Conservation (phyloP, 2,797 vertebrate species). For the Tapera naevia region DNA sequence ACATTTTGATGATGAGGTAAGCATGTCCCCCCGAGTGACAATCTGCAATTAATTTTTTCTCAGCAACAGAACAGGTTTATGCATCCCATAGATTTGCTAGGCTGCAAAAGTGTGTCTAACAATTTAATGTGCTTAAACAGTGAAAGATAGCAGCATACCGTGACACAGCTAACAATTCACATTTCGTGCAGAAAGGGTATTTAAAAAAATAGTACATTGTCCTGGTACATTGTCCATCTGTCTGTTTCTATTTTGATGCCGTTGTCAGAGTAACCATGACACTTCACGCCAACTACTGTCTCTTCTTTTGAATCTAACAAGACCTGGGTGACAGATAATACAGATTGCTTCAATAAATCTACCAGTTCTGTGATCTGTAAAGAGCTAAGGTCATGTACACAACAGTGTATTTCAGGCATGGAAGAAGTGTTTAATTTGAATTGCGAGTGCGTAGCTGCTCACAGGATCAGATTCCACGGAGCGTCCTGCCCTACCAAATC, state of each 20-base stretch:
- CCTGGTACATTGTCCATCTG: background rate
- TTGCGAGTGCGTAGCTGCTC: background rate
- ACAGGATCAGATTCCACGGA: background rate
- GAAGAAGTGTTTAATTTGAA: background rate
- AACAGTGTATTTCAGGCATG: background rate
- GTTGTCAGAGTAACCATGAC: slow-evolving; percentile 11
- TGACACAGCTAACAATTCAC: background rate
- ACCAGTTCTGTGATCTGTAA: background rate
- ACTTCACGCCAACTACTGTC: accelerated
- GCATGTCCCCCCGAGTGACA: too few species aligned
- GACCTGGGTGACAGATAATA: background rate
- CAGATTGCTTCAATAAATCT: background rate
- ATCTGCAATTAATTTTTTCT: background rate
- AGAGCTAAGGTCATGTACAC: background rate
- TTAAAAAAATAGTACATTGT: background rate
- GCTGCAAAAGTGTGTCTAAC: background rate
- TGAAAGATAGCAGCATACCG: background rate
- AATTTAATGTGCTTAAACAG: background rate
- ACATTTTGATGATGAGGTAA: background rate
- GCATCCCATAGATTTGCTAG: background rate
- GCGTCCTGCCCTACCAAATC: background rate
- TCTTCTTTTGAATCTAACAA: background rate
- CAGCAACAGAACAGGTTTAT: background rate
- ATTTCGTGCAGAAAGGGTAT: background rate
- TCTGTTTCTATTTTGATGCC: slow-evolving; percentile 16